phyloP scores from a whole-genome alignment of 2,888 invertebrate genomes.

The Chesias legatella region DNA sequence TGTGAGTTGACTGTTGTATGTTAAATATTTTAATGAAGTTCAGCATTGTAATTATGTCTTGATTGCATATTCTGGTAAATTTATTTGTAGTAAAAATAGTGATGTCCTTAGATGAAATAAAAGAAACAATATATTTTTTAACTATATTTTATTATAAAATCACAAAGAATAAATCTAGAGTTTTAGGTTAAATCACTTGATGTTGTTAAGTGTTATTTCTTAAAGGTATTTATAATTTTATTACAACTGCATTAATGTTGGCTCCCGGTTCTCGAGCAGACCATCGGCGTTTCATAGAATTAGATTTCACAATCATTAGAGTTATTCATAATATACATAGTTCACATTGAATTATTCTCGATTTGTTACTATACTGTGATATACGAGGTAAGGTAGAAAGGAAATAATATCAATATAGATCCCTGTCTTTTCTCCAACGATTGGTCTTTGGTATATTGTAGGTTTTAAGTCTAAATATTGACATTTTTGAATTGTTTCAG shows the following conservation, averaged over 20 bases:
- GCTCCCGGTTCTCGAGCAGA: conserved; percentile 40
- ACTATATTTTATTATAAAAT: conserved; percentile 85
- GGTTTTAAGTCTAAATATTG: conserved; percentile 55
- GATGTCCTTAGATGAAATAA: conserved; percentile 27
- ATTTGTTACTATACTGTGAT: conserved; percentile 35
- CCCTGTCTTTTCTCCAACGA: conserved; percentile 73
- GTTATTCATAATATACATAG: conserved; percentile 42
- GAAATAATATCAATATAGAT: conserved; percentile 64
- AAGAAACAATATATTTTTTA: conserved; percentile 52
- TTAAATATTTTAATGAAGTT: too few relatives aligned
- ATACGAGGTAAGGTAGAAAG: conserved; percentile 56
- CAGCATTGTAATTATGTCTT: too few relatives aligned
- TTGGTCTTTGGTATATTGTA: conserved; percentile 76
- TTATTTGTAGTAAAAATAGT: conserved; percentile 1
- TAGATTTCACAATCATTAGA: conserved; percentile 58
- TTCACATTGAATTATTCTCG: conserved; percentile 53
- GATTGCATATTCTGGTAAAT: too few relatives aligned
- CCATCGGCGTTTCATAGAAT: conserved; percentile 51
- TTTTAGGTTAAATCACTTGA: conserved; percentile 72
- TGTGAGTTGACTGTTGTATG: too few relatives aligned
- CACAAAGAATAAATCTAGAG: conserved; percentile 87
- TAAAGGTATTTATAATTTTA: conserved; percentile 59
- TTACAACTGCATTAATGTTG: conserved; percentile 59
- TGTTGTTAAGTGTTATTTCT: conserved; percentile 60
- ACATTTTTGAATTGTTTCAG: conserved; percentile 53